A percentile compares a stretch with the other conserved stretches of the same genome.
Evolutionary conservation across 2,888 invertebrate genomes (phyloP).

Genomic region (Acanthococcus lagerstroemiae): DNA sequence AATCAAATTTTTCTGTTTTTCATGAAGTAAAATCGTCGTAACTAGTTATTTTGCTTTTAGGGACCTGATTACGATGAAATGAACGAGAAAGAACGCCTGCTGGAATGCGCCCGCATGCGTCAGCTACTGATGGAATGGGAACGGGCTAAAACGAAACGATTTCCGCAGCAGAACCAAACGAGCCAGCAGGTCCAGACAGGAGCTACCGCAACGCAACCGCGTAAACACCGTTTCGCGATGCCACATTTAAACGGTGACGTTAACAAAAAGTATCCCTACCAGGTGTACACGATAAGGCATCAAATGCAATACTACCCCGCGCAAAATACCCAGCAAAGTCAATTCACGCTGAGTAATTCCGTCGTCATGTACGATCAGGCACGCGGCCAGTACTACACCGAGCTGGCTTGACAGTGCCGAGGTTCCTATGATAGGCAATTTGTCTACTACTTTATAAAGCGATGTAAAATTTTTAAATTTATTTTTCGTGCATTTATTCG

Average conservation of each 20-base stretch:
- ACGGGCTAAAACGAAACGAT: conserved; percentile 10
- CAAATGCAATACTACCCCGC: conserved; percentile 6
- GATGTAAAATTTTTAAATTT: too few species aligned
- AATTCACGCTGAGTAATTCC: conserved; percentile 19
- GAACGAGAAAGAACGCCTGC: conserved; percentile 10
- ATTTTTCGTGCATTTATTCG: too few species aligned
- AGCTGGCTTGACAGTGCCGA: conserved; percentile 11
- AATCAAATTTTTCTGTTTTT: too few species aligned
- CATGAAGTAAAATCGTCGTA: too few species aligned
- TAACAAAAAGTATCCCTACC: conserved; percentile 12
- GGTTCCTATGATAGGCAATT: too few species aligned
- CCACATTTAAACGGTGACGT: conserved; percentile 25
- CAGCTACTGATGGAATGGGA: conserved; percentile 20
- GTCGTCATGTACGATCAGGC: conserved; percentile 21
- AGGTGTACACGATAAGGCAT: conserved; percentile 5
- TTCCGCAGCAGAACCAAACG: conserved; percentile 3
- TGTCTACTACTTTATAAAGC: too few species aligned
- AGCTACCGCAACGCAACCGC: background rate
- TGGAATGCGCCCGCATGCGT: conserved; percentile 9
- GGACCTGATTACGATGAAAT: conserved; percentile 22
- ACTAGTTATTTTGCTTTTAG: background rate
- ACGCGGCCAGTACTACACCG: conserved; percentile 17
- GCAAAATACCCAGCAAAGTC: background rate
- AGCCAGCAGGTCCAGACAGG: background rate
- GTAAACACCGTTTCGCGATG: conserved; percentile 17